phyloP scores from a whole-genome alignment of 1,140 invertebrate species.

The Hestina assimilis region DNA sequence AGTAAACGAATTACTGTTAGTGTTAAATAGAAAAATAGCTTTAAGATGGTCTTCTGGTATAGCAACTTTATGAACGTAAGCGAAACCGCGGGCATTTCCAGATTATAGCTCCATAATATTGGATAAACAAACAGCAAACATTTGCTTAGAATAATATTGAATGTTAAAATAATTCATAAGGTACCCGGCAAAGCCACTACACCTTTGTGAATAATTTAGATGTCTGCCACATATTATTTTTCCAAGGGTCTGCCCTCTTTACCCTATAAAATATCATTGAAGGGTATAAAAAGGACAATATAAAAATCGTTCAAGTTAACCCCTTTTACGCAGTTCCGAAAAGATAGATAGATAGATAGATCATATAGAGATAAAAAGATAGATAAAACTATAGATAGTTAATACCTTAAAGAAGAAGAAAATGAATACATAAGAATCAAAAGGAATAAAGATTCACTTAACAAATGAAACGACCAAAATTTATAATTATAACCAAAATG shows the following conservation, averaged over 20 bases:
- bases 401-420: no score
- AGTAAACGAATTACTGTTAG: no score
- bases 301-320: conserved; percentile 28
- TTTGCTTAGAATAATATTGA: conserved; percentile 56
- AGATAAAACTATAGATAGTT: no score
- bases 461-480: no score
- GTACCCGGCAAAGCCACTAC: conserved; percentile 51
- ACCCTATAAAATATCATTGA: conserved; percentile 51
- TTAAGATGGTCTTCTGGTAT: no score
- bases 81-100: no score
- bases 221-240: conserved; percentile 65
- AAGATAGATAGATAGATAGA: no score
- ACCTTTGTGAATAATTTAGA: conserved; percentile 73
- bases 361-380: no score
- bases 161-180: conserved; percentile 68
- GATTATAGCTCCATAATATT: conserved; percentile 13
- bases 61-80: no score
- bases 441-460: no score
- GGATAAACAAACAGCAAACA: conserved; percentile 16
- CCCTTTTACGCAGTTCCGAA: background rate
- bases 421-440: no score
- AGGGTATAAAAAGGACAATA: conserved; percentile 35
- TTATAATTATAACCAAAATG: background rate
- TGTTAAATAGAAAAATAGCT: no score
- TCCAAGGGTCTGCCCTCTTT: conserved; percentile 51